These are phyloP conservation scores for Hydriomena furcata DNA, from an alignment of 2,888 invertebrate genomes.

Conservation along the genomic window DNA sequence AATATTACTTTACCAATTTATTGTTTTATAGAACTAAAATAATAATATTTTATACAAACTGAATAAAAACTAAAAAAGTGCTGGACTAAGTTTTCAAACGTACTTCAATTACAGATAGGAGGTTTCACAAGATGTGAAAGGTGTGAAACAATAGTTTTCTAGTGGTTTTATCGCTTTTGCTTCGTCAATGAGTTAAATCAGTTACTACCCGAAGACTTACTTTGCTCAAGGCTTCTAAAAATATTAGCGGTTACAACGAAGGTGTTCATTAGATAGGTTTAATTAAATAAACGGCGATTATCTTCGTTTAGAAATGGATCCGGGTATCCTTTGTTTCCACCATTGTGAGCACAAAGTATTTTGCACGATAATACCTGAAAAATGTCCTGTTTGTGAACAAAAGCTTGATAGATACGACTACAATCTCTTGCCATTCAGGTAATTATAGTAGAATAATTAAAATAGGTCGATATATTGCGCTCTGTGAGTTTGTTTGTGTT, in stretches of 20 bases:
- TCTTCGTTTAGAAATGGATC: slow-evolving; percentile 83
- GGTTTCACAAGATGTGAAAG: slow-evolving; percentile 52
- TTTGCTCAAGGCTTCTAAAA: slow-evolving; percentile 42
- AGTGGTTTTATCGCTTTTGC: slow-evolving; percentile 57
- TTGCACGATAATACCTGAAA: slow-evolving; percentile 89
- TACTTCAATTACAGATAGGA: slow-evolving; percentile 3
- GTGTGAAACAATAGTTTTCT: slow-evolving; percentile 54
- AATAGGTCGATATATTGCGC: background rate
- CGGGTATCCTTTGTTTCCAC: slow-evolving; percentile 94
- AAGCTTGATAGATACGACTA: slow-evolving; percentile 83
- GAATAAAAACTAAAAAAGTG: too few species aligned
- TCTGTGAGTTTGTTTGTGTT: slow-evolving; percentile 40
- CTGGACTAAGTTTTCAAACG: slow-evolving; percentile 24
- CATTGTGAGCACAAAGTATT: slow-evolving; percentile 94
- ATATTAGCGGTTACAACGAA: slow-evolving; percentile 32
- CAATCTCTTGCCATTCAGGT: slow-evolving; percentile 91
- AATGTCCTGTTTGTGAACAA: slow-evolving; percentile 90
- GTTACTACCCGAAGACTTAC: slow-evolving; percentile 40
- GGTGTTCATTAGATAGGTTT: slow-evolving; percentile 43
- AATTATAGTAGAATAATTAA: slow-evolving; percentile 32
- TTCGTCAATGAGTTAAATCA: slow-evolving; percentile 50
- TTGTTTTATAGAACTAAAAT: too few species aligned
- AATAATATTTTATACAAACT: too few species aligned
- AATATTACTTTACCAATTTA: too few species aligned
- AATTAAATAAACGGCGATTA: slow-evolving; percentile 53